A percentile compares a stretch with the other conserved stretches of the same genome.
phyloP scores from a whole-genome alignment of 37 sponge, comb jelly and placozoan genomes.

The Hormiphora californensis region DNA sequence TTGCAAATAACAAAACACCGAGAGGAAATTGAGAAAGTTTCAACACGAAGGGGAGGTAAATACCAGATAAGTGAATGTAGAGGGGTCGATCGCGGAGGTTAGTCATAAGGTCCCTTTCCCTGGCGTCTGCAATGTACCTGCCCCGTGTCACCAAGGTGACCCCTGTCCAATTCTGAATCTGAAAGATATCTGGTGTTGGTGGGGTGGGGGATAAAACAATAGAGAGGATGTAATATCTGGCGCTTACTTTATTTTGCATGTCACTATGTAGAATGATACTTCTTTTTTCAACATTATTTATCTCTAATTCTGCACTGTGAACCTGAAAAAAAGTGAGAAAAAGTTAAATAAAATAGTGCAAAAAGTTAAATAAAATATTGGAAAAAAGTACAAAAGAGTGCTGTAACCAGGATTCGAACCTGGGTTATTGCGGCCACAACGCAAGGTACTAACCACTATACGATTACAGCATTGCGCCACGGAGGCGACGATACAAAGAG shows the following conservation, averaged over 20 bases:
- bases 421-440: too few relatives aligned
- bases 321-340: too few relatives aligned
- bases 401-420: too few relatives aligned
- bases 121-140: not conserved
- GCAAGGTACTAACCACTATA: too few relatives aligned
- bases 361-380: too few relatives aligned
- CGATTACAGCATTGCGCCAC: too few relatives aligned
- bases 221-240: not conserved
- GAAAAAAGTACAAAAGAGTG: too few relatives aligned
- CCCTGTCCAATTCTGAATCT: slow-evolving; percentile 3
- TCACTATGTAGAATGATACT: not conserved
- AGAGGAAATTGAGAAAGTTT: not conserved
- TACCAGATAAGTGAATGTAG: slow-evolving; percentile 15
- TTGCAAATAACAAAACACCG: too few relatives aligned
- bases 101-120: not conserved
- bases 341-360: too few relatives aligned
- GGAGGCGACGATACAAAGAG: too few relatives aligned
- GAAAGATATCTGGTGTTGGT: not conserved
- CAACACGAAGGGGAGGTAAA: not conserved
- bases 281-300: not conserved
- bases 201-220: not conserved
- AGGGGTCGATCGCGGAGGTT: slow-evolving; percentile 7
- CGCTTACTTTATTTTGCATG: not conserved
- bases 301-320: slow-evolving; percentile 17
- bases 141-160: not conserved